phyloP scores from a whole-genome alignment of 2,113 vertebrate genomes.

The Pedionomus torquatus region DNA sequence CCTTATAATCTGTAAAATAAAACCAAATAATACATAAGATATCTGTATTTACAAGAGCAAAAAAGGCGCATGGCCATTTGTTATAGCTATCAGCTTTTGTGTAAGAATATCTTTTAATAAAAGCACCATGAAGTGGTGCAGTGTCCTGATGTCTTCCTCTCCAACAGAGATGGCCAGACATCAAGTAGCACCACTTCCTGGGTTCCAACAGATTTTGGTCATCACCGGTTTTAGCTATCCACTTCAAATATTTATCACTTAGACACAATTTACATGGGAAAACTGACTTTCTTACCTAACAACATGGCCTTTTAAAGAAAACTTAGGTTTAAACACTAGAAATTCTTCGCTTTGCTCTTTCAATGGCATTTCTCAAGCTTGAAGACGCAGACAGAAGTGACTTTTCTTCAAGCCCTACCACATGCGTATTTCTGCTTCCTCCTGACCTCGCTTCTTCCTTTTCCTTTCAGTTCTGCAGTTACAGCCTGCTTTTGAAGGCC shows the following conservation, averaged over 20 bases:
- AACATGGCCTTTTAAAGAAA: neutral
- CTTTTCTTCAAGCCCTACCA: neutral
- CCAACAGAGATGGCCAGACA: neutral
- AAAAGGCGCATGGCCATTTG: neutral
- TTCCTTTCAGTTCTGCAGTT: neutral
- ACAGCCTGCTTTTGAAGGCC: neutral
- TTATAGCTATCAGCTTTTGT: neutral
- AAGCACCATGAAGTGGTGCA: neutral
- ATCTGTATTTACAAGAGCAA: neutral
- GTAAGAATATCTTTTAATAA: neutral
- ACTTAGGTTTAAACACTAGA: neutral
- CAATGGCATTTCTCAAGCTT: neutral
- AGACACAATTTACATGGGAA: neutral
- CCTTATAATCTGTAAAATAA: constrained; percentile 46
- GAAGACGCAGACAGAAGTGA: neutral
- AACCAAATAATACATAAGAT: constrained; percentile 1
- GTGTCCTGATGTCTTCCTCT: neutral
- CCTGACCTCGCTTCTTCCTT: neutral
- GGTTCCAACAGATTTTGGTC: neutral
- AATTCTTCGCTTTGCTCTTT: neutral
- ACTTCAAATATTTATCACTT: neutral
- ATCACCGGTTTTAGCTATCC: neutral
- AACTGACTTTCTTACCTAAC: neutral
- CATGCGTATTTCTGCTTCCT: neutral
- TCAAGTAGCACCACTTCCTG: neutral